Evolutionary conservation across 53 echinoderm and acorn worm species (phyloP).

Genomic region (Luidia sarsii): DNA sequence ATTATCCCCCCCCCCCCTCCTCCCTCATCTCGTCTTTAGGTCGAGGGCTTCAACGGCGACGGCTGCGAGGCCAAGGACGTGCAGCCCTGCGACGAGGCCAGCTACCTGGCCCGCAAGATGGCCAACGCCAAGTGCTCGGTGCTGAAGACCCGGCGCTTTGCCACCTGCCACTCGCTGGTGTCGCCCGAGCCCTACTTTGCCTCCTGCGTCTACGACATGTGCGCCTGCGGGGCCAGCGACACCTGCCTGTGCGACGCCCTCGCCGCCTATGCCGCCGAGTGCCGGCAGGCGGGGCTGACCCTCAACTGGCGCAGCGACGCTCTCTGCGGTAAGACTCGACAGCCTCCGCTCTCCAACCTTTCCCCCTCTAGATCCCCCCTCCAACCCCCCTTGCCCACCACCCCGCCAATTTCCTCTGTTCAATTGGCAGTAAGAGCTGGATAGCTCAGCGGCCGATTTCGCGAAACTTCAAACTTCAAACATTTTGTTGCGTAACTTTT

Average conservation of each 20-base stretch:
- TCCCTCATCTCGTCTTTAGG: too few species aligned
- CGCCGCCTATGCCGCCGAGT: constrained; percentile 97
- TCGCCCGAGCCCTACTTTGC: constrained; percentile 93
- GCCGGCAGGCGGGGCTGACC: constrained; percentile 79
- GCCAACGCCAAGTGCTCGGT: constrained; percentile 94
- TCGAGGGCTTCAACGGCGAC: constrained; percentile 64
- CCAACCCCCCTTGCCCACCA: too few species aligned
- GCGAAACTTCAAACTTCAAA: too few species aligned
- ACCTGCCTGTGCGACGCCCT: constrained; percentile 92
- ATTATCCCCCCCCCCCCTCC: too few species aligned
- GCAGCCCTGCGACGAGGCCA: constrained; percentile 87
- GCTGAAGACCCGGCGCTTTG: constrained; percentile 84
- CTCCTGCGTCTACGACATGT: constrained; percentile 96
- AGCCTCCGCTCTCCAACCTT: too few species aligned
- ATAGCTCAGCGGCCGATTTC: too few species aligned
- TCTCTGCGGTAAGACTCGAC: constrained; percentile 97
- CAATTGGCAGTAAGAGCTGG: too few species aligned
- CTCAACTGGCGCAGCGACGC: constrained; percentile 84
- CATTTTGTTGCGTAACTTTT: too few species aligned
- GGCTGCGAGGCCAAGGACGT: constrained; percentile 89
- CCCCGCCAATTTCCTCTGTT: too few species aligned
- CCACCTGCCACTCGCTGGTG: constrained; percentile 71
- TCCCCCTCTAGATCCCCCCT: too few species aligned
- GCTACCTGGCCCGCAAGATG: constrained; percentile 87
- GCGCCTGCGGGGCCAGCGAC: constrained; percentile 86